Base-by-base conservation (phyloP, 2,113 vertebrate genomes). In the Tringa solitaria region DNA sequence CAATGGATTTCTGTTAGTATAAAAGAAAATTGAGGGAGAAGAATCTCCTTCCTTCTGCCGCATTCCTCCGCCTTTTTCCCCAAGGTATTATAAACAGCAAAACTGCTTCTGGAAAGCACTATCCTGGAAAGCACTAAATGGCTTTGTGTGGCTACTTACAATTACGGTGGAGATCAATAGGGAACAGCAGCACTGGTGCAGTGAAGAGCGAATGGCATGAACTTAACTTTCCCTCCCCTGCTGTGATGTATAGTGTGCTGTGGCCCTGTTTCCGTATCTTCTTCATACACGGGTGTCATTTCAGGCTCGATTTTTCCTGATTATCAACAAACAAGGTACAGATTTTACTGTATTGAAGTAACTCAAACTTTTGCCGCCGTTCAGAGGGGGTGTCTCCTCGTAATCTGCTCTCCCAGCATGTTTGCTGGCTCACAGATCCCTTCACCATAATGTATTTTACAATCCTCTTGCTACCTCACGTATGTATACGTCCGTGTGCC, bases 291-390 rank as follows among this genome's bases (percentile, higher is more conserved):
- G 18, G 85, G n/a, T 69, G 12, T 64, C 7, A 87, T 90, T 93
- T 90, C 79, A 70, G 53, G n/a, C 73, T 90, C 39, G 26, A 39
- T 59, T 80, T 67, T 77, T 84, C 80, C 59, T 70, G 24, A 33
- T 61, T 70, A 63, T 59, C 21, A 75, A 18, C 24, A 70, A 56
- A 33, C 6, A 45, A 67, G 20, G 23, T 64, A 28, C 11, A 43
- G 39, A 46, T 90, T 89, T 92, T 56, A 46, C 46, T 30, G 23
- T 46, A 46, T 28, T 21, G 30, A 78, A 77, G n/a, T 41, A 86
- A 59, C 28, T n/a, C 37, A 77, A 63, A 57, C 9, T 3, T 7
- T 54, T 80, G 28, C n/a, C 5, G 5, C 35, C 0, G 0, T 79
- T 90, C 53, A 30, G 28, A 68, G 11, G 11, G 26, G 17, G 2